Evolutionary conservation across 1,140 invertebrate species (phyloP), one percentile per base, ranked within the genome.

Genomic region (Marisa cornuarietis): DNA sequence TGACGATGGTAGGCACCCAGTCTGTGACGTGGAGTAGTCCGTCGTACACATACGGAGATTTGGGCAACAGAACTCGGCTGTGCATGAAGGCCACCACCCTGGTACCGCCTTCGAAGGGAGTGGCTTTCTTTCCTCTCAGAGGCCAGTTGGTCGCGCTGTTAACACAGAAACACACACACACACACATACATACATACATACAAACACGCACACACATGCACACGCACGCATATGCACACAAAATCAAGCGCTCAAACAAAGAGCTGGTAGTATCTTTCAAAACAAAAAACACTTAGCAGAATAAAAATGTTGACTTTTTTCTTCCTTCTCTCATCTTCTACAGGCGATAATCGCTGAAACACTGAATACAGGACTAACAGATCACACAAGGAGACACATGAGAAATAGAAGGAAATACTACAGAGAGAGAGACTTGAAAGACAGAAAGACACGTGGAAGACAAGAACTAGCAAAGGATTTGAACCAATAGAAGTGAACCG

Each of bases 131-230:
- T n/a, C 76, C 76, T 24, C 76, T 52, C 20, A 77, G 65, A 8
- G 76, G 76, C 76, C 63, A 69, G 76, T 77, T 77, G 51, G 31
- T 68, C 49, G 76, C 66, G 0, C 76, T 58, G 54, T 58, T 4
- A 14, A 58, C 31, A 42, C 31, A 42, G 3, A 58, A 3, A 58
- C 54, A 18, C 8, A 58, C 11, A 24, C 65, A 20, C 26, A 66
- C 65, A 31, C 8, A 8, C 8, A 31, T 10, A 31, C 10, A 10
- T 31, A 31, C 65, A 24, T 42, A 68, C 65, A 22, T 1, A 71
- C 69, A 42, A 22, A 42, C 0, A 71, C 5, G 42, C 69, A 71
- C 69, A 71, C n/a, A 42, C 4, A 13, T 49, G 7, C 8, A 9
- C 26, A 71, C 26, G 1, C 18, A 26, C 16, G 49, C 68, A 71